Base-by-base conservation (phyloP, 2,888 invertebrate species). In the Erebia epiphron region DNA sequence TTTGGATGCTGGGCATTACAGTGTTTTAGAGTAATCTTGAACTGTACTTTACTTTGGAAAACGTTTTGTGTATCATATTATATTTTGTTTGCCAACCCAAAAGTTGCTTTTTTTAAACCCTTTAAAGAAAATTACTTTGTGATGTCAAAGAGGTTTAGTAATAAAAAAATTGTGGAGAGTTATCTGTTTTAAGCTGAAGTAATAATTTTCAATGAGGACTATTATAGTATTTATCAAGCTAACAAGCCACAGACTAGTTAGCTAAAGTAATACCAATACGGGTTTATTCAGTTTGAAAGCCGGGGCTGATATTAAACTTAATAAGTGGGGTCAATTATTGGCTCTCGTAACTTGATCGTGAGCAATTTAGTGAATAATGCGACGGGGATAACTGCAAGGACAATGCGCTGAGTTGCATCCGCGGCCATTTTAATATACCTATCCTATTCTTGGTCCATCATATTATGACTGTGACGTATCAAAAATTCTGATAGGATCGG, bases 1-100 rank as follows among this genome's bases (percentile, higher is more conserved):
- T 78, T 79, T 84, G 4, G 92, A 92, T 62, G 90, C 92, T 5
- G 92, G 92, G 2, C 92, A 92, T 74, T 92, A 92, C 72, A 91
- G 89, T 80, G 92, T 92, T 73, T 78, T 92, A 67, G 90, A 91
- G 76, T 89, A 85, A 73, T 76, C 73, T 73, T 86, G 70, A 83
- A 67, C 72, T 57, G 52, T 16, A 7, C 3, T 70, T 69, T 65
- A 41, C 60, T 73, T 71, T 70, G 72, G 71, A 54, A 18, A 65
- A 57, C 68, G 26, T 52, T 67, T 65, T 60, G 57, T 18, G 2
- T 14, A 49, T 62, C 1, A 62, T 21, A 41, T 62, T 16, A 16
- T 52, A 16, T 16, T 7, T 52, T 2, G 2, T 26, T 26, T 26
- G 26, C 26, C 26, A 26, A 4, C 26, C 26, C 9, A 9, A 0